Base-by-base conservation (phyloP, 2,888 invertebrate species). In the Polietes domitor region DNA sequence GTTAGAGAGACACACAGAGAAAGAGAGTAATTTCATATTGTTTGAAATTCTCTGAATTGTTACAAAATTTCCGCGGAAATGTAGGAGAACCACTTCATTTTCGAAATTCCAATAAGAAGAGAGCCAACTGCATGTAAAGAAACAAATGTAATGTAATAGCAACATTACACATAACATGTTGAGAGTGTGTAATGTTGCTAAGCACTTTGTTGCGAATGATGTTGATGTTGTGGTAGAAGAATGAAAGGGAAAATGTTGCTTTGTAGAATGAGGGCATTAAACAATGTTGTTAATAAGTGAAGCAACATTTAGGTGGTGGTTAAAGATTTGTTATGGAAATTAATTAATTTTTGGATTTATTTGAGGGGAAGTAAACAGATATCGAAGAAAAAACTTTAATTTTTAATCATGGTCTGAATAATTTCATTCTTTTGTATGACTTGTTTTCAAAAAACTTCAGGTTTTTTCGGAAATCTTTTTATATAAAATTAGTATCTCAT, bases 101-200 rank as follows among this genome's bases (percentile, higher is more conserved):
- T 58, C 58, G 73, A 58, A 73, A 24, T 73, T 73, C 73, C 73
- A 73, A 73, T 73, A 58, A 58, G 73, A 58, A 73, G 28, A 71
- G 5, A 32, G n/a, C n/a, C n/a, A n/a, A n/a, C n/a, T 1, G 28
- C 5, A 12, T 32, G 37, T 7, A 37, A 37, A 37, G 37, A 37
- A 32, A 32, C 3, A 32, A 32, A 7, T 5, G 32, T 7, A 32
- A n/a, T 28, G 24, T 19, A 17, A 12, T 17, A 17, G 68, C 71
- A 71, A 53, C 71, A 71, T 50, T 61, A n/a, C n/a, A n/a, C n/a
- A n/a, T n/a, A 53, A 53, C 21, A 58, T 58, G 26, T 58, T 58
- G 26, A 12, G 3, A 21, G 53, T 9, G 9, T 21, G 21, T 53
- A 53, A 53, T 53, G 53, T 53, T 21, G 53, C 10, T 21, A 47